Conservation (phyloP, 2,888 invertebrate species). For the Nomada goodeniana region DNA sequence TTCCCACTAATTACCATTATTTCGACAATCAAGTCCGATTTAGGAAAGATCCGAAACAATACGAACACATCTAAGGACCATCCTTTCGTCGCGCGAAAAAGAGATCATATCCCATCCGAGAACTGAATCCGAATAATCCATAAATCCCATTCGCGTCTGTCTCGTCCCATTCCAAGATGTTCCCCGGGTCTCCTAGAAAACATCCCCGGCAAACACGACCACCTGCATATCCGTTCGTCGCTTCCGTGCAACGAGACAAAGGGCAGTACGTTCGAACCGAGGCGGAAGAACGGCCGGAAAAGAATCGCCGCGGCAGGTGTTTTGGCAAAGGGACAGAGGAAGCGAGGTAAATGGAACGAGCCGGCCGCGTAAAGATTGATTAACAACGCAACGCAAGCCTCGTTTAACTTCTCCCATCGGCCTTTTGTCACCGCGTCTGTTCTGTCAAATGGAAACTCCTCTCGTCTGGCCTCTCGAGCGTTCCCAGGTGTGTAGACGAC, state of each 20-base stretch:
- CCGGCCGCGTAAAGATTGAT: slow-evolving; percentile 37
- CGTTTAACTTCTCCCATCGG: slow-evolving; percentile 37
- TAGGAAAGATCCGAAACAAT: too few species aligned
- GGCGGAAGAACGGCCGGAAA: neutral
- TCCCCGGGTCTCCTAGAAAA: neutral
- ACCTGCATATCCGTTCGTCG: neutral
- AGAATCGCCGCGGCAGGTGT: neutral
- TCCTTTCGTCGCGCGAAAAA: too few species aligned
- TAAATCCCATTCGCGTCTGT: too few species aligned
- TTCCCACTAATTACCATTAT: too few species aligned
- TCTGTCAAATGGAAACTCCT: slow-evolving; percentile 43
- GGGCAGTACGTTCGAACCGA: neutral
- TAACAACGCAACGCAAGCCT: slow-evolving; percentile 32
- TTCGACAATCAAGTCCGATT: too few species aligned
- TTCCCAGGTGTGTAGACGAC: slow-evolving; percentile 24
- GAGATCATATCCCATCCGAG: too few species aligned
- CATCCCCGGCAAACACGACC: neutral
- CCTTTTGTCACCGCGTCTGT: slow-evolving; percentile 45
- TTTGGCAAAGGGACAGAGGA: neutral
- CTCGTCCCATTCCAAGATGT: neutral
- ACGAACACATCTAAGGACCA: too few species aligned
- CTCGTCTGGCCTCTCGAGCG: slow-evolving; percentile 33
- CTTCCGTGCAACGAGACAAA: neutral
- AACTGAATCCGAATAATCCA: too few species aligned
- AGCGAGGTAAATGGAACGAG: slow-evolving; percentile 5